These are phyloP conservation scores for Cryptophagus acutangulus DNA, from an alignment of 2,888 invertebrate genomes.

Conservation along the genomic window DNA sequence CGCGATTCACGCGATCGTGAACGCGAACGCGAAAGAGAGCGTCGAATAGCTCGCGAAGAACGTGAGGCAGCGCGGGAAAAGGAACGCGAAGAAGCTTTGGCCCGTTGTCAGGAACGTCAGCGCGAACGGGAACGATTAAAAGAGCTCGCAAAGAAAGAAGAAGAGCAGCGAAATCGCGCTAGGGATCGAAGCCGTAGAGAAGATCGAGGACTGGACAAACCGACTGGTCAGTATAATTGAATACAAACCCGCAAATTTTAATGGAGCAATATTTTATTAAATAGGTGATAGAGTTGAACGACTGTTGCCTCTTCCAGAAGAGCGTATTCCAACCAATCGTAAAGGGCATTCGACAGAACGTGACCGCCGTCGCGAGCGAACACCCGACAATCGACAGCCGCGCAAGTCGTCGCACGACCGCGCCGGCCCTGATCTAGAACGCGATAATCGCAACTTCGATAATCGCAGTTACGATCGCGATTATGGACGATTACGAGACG, in stretches of 20 bases:
- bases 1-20: conserved; percentile 61
- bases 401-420: conserved; percentile 34
- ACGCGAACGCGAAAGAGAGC: conserved; percentile 53
- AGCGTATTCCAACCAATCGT: conserved; percentile 51
- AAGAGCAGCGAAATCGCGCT: conserved; percentile 52
- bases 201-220: conserved; percentile 58
- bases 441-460: conserved; percentile 36
- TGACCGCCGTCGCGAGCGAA: conserved; percentile 52
- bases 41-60: conserved; percentile 52
- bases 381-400: conserved; percentile 35
- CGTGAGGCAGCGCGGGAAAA: conserved; percentile 57
- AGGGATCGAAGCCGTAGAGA: conserved; percentile 51
- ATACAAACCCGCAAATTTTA: neutral
- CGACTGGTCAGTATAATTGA: conserved; percentile 39
- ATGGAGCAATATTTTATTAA: neutral
- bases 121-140: conserved; percentile 52
- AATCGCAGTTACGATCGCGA: conserved; percentile 31
- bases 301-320: conserved; percentile 59
- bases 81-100: conserved; percentile 60
- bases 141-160: conserved; percentile 50
- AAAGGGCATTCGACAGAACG: conserved; percentile 48
- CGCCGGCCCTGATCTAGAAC: conserved; percentile 29
- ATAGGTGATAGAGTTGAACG: conserved; percentile 54
- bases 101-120: conserved; percentile 60
- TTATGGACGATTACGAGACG: conserved; percentile 39